Conservation (phyloP, 2,113 vertebrate species). For the Pelodiscus sinensis region DNA sequence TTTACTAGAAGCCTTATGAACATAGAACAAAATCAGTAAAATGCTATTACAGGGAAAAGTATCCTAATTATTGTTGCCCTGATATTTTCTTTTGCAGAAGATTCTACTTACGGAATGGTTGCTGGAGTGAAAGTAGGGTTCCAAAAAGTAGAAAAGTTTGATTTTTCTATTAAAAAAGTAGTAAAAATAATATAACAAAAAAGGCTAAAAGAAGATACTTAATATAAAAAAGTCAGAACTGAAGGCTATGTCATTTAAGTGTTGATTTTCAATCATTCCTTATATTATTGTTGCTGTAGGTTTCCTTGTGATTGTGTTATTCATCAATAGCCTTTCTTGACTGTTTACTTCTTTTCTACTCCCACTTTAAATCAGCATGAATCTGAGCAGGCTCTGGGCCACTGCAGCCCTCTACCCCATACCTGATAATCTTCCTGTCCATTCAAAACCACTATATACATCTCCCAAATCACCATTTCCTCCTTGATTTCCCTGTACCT, state of each 20-base stretch:
- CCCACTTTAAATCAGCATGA: no score
- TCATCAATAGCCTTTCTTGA: no score
- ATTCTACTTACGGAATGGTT: not conserved
- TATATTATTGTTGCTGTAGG: not conserved
- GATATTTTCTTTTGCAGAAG: not conserved
- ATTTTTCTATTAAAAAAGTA: not conserved
- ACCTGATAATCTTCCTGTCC: no score
- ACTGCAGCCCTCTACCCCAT: no score
- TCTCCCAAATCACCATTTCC: no score
- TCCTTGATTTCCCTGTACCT: no score
- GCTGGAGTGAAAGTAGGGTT: not conserved
- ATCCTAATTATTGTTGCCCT: not conserved
- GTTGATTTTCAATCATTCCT: not conserved
- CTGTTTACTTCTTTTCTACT: no score
- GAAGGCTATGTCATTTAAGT: not conserved
- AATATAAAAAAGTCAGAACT: not conserved
- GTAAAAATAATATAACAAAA: not conserved
- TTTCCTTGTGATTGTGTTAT: no score
- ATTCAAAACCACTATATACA: no score
- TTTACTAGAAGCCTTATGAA: not conserved
- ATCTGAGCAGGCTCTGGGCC: no score
- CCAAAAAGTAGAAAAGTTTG: not conserved
- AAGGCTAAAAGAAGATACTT: not conserved
- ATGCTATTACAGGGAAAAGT: not conserved
- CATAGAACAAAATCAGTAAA: not conserved